phyloP scores from a whole-genome alignment of 2,888 invertebrate species.

The Leptinotarsa tumamoca region DNA sequence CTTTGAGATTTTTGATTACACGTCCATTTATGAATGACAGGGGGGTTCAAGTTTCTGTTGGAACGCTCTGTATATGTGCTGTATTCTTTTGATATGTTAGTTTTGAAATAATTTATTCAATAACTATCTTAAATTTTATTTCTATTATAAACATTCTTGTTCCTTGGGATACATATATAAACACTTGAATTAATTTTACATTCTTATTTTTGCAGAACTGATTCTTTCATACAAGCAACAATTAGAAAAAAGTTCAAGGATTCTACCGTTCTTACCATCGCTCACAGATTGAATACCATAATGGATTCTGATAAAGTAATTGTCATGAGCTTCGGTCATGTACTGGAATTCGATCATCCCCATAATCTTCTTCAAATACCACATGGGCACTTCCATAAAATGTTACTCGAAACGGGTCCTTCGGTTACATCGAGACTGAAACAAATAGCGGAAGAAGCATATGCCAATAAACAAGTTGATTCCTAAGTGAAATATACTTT shows the following conservation, averaged over 20 bases:
- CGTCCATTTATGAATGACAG: too few relatives aligned
- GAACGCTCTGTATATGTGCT: too few relatives aligned
- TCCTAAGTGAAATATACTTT: not conserved
- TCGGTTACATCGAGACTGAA: not conserved
- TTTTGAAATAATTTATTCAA: too few relatives aligned
- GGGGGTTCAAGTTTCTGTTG: too few relatives aligned
- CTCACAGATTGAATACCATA: slow-evolving; percentile 90
- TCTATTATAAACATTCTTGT: too few relatives aligned
- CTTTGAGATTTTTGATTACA: too few relatives aligned
- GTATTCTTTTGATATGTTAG: too few relatives aligned
- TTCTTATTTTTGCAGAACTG: slow-evolving; percentile 68
- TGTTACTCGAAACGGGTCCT: slow-evolving; percentile 72
- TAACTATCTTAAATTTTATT: too few relatives aligned
- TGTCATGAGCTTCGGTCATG: slow-evolving; percentile 86
- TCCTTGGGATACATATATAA: too few relatives aligned
- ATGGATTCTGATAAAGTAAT: slow-evolving; percentile 92
- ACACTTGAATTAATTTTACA: too few relatives aligned
- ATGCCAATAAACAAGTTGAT: not conserved
- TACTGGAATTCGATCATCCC: slow-evolving; percentile 84
- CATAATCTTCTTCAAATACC: slow-evolving; percentile 72
- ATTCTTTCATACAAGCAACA: slow-evolving; percentile 85
- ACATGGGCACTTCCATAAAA: slow-evolving; percentile 72
- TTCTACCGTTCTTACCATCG: slow-evolving; percentile 91
- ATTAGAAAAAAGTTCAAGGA: slow-evolving; percentile 83
- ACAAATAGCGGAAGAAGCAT: not conserved